Percentiles rank a stretch among this genome's conserved stretches.
Conservation (phyloP, 2,888 invertebrate species). For the Drepanosiphum platanoidis region DNA sequence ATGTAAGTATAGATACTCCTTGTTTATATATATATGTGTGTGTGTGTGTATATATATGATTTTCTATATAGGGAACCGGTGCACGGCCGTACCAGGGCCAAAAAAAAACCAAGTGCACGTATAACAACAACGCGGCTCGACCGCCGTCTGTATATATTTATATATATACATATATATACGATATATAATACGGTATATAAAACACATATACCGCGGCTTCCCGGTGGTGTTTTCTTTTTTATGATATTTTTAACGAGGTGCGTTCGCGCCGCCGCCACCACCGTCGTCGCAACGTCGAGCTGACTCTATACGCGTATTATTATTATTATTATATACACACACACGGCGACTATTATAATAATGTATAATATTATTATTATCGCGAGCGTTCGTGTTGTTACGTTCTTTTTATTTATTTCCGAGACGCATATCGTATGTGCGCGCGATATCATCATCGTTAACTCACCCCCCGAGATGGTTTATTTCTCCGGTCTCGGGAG, state of each 20-base stretch:
- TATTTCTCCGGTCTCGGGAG: neutral
- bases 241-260: constrained; percentile 18
- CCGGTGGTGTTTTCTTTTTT: constrained; percentile 2
- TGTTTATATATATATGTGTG: no score
- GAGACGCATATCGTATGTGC: neutral
- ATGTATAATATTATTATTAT: no score
- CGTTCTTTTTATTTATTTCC: neutral
- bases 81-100: constrained; percentile 19
- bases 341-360: neutral
- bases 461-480: neutral
- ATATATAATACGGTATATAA: neutral
- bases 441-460: neutral
- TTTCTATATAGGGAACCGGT: neutral
- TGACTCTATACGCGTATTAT: neutral
- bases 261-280: neutral
- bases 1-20: neutral
- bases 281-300: neutral
- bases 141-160: neutral
- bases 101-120: neutral
- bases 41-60: neutral
- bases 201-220: neutral
- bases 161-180: no score
- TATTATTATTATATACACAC: neutral
- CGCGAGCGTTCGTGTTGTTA: no score
- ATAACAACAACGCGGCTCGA: neutral